These are phyloP conservation scores for Liolophura sinensis DNA, from an alignment of 1,140 invertebrate species.

Conservation along the genomic window DNA sequence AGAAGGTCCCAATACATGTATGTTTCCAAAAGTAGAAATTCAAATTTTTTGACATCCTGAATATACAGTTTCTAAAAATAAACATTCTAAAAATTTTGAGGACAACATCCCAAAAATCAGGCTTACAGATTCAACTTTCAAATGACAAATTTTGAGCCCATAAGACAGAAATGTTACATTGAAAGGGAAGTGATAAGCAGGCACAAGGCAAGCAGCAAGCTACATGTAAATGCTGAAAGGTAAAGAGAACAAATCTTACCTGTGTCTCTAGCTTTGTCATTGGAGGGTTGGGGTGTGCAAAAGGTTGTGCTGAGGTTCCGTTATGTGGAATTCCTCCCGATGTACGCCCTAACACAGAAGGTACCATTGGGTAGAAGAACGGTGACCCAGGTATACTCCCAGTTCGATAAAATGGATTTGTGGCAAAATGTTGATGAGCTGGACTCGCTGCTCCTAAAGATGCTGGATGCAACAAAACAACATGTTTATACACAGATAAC, in stretches of 20 bases:
- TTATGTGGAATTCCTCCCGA: slow-evolving; percentile 2
- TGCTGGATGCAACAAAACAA: slow-evolving; percentile 54
- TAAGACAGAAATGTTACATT: too few species aligned
- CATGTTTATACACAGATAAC: background rate
- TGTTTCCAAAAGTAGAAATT: background rate
- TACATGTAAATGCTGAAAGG: too few species aligned
- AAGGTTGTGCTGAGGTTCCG: background rate
- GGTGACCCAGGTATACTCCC: slow-evolving; percentile 56
- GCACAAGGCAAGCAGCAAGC: too few species aligned
- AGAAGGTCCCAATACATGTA: background rate
- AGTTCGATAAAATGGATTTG: slow-evolving; percentile 68
- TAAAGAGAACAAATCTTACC: too few species aligned
- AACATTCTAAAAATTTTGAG: too few species aligned
- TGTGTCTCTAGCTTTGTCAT: too few species aligned
- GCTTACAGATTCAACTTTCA: too few species aligned
- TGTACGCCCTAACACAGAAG: slow-evolving; percentile 35
- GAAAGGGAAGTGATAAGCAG: too few species aligned
- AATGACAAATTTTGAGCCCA: too few species aligned
- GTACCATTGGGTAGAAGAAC: slow-evolving; percentile 55
- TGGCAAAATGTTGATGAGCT: slow-evolving; percentile 73
- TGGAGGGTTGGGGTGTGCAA: background rate
- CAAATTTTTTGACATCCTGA: too few species aligned
- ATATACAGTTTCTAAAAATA: too few species aligned
- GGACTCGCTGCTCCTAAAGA: slow-evolving; percentile 67
- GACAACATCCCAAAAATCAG: too few species aligned